phyloP scores from a whole-genome alignment of 2,888 invertebrate genomes.

The Andrena minutula region DNA sequence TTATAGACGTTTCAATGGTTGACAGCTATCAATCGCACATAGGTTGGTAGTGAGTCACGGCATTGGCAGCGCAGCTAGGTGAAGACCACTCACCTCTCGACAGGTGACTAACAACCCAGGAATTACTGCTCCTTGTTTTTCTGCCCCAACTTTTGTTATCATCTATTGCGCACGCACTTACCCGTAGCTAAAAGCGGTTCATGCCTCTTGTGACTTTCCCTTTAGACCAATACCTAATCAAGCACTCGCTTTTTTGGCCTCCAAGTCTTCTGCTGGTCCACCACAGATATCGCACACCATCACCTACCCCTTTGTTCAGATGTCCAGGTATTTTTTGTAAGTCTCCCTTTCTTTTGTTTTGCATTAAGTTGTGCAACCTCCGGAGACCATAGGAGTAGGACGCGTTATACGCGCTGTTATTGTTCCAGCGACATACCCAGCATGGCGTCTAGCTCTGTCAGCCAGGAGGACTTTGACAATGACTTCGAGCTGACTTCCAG shows the following conservation, averaged over 20 bases:
- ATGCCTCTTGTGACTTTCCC: conserved; percentile 58
- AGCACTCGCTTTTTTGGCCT: conserved; percentile 57
- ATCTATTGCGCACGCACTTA: conserved; percentile 55
- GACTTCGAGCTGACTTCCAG: conserved; percentile 86
- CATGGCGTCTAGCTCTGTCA: conserved; percentile 88
- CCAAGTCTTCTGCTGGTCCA: conserved; percentile 59
- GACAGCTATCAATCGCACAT: conserved; percentile 76
- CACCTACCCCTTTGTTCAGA: conserved; percentile 79
- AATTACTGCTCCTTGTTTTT: conserved; percentile 40
- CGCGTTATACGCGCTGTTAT: too few species aligned
- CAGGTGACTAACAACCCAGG: conserved; percentile 66
- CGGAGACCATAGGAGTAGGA: too few species aligned
- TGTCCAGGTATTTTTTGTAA: conserved; percentile 82
- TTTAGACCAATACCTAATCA: conserved; percentile 56
- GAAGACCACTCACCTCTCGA: conserved; percentile 48
- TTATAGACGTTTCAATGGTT: conserved; percentile 70
- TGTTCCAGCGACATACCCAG: conserved; percentile 77
- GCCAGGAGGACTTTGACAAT: conserved; percentile 87
- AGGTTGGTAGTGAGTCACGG: conserved; percentile 74
- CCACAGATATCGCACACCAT: conserved; percentile 72
- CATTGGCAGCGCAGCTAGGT: conserved; percentile 59
- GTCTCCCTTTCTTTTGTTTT: conserved; percentile 64
- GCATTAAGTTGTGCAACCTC: conserved; percentile 32
- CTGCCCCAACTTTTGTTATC: conserved; percentile 28
- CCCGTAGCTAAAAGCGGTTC: conserved; percentile 54